Percentiles rank a stretch among this genome's conserved stretches.
Evolutionary conservation across 2,113 vertebrate genomes (phyloP).

Genomic region (Clinocottus analis): DNA sequence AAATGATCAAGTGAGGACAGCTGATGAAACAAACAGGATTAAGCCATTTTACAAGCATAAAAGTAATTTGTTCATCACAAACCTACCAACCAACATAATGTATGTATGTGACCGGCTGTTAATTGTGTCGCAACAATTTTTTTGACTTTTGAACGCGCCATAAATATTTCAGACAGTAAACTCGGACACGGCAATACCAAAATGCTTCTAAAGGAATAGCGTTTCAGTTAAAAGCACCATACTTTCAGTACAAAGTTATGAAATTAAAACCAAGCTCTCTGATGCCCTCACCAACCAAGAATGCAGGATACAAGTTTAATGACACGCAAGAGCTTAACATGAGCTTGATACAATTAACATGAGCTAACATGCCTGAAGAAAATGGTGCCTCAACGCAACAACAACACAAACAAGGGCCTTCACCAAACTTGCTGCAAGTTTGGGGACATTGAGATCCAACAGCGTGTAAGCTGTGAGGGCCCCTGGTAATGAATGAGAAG

Average conservation of each 20-base stretch:
- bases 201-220: neutral
- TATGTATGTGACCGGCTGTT: slow-evolving; percentile 13
- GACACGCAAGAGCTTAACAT: slow-evolving; percentile 17
- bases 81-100: slow-evolving; percentile 27
- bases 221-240: slow-evolving; percentile 16
- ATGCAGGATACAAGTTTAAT: slow-evolving; percentile 21
- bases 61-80: slow-evolving; percentile 23
- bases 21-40: slow-evolving; percentile 93
- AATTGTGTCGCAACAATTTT: neutral
- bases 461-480: slow-evolving; percentile 94
- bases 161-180: neutral
- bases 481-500: slow-evolving; percentile 91
- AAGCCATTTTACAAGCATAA: slow-evolving; percentile 62
- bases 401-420: slow-evolving; percentile 93
- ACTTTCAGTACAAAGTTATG: neutral
- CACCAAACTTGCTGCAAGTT: slow-evolving; percentile 99
- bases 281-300: slow-evolving; percentile 1
- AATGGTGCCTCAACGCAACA: slow-evolving; percentile 77
- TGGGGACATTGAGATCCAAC: slow-evolving; percentile 96
- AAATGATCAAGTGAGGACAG: slow-evolving; percentile 89
- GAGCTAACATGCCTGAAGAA: slow-evolving; percentile 30
- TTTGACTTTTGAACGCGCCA: neutral
- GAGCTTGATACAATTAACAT: fast-evolving
- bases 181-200: neutral
- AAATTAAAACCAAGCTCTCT: slow-evolving; percentile 28